phyloP scores from a whole-genome alignment of 1,140 invertebrate genomes.

The Teleopsis dalmanni region DNA sequence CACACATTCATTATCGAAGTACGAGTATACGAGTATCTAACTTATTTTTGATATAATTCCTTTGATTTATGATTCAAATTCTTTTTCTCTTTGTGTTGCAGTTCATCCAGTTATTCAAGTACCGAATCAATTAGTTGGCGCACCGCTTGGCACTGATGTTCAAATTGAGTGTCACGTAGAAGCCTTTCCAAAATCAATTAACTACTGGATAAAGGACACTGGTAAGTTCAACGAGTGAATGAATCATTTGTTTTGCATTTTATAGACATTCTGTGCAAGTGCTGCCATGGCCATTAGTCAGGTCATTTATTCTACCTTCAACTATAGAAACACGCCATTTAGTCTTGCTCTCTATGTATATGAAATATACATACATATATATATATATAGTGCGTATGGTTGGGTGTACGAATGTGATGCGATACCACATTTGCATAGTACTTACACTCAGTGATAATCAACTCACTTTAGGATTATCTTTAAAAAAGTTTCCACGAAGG shows the following conservation, averaged over 20 bases:
- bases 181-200: conserved; percentile 80
- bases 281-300: background rate
- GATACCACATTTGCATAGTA: too few species aligned
- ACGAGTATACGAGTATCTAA: too few species aligned
- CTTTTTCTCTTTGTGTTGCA: conserved; percentile 44
- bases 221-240: conserved; percentile 49
- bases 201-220: conserved; percentile 76
- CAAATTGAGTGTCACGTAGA: conserved; percentile 83
- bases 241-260: conserved; percentile 12
- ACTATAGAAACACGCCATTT: too few species aligned
- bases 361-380: background rate
- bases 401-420: too few species aligned
- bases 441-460: too few species aligned
- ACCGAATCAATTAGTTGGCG: conserved; percentile 80
- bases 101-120: conserved; percentile 83
- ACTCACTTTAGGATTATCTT: too few species aligned
- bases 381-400: background rate
- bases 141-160: conserved; percentile 77
- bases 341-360: too few species aligned
- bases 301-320: background rate
- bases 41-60: background rate
- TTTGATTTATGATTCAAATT: conserved; percentile 7
- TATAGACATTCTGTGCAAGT: conserved; percentile 12
- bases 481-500: too few species aligned
- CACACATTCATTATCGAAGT: too few species aligned